These are phyloP conservation scores for Linepithema humile DNA, from an alignment of 1,140 invertebrate species.

Conservation along the genomic window DNA sequence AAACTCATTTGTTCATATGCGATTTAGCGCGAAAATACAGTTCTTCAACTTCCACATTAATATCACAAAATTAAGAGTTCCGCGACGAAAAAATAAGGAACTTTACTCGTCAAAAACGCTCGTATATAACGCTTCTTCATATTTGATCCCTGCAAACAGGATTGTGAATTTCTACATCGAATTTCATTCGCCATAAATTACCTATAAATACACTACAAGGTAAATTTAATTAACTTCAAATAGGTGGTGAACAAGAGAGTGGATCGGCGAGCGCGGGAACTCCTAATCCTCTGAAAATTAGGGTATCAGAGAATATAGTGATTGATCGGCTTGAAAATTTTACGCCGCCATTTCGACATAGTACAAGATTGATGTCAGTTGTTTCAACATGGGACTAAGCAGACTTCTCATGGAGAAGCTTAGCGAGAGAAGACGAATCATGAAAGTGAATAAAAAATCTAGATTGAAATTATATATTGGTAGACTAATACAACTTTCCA, in stretches of 20 bases:
- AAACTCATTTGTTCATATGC: neutral
- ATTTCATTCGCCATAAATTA: conserved; percentile 27
- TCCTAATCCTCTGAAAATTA: conserved; percentile 1
- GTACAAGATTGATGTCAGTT: conserved; percentile 36
- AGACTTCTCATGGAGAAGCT: neutral
- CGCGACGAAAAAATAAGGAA: too few relatives aligned
- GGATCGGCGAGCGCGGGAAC: neutral
- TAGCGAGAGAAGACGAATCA: neutral
- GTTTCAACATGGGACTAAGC: neutral
- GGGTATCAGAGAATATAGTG: neutral
- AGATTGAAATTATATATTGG: neutral
- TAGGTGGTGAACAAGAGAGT: neutral
- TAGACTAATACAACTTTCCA: too few relatives aligned
- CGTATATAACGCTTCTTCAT: neutral
- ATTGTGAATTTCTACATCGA: neutral
- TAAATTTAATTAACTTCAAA: conserved; percentile 40
- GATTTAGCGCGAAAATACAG: neutral
- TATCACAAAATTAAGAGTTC: neutral
- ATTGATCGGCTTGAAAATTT: conserved; percentile 20
- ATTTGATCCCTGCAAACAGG: conserved; percentile 4
- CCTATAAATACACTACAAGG: neutral
- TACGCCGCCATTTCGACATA: conserved; percentile 25
- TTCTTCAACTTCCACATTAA: neutral
- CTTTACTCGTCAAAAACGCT: too few relatives aligned
- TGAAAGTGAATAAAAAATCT: neutral